Evolutionary conservation across 2,888 invertebrate genomes (phyloP).

Genomic region (Melieria omissa): DNA sequence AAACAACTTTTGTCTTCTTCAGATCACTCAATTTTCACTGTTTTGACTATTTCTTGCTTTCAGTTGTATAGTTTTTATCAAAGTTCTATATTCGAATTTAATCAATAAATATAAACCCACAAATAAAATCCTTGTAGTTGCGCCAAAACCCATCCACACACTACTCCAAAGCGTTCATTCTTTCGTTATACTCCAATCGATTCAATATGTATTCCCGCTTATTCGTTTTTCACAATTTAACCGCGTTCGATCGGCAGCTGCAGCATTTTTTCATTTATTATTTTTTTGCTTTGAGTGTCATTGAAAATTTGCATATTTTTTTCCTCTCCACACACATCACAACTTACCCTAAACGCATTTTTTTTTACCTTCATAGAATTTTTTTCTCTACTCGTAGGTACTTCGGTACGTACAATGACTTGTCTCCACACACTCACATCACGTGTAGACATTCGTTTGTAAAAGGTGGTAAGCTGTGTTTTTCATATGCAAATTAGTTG

Average conservation of each 20-base stretch:
- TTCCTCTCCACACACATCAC: slow-evolving; percentile 7
- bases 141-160: no score
- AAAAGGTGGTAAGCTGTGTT: slow-evolving; percentile 41
- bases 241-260: slow-evolving; percentile 5
- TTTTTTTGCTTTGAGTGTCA: slow-evolving; percentile 8
- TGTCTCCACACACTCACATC: slow-evolving; percentile 9
- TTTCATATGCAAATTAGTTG: slow-evolving; percentile 49
- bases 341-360: slow-evolving; percentile 19
- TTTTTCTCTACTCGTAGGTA: slow-evolving; percentile 12
- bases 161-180: no score
- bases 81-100: no score
- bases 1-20: no score
- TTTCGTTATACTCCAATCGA: no score
- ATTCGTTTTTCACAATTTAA: no score
- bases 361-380: background rate
- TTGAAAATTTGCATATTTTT: slow-evolving; percentile 34
- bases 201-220: no score
- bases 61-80: no score
- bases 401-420: background rate
- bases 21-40: no score
- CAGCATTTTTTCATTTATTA: background rate
- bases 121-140: no score
- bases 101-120: no score
- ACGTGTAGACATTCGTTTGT: background rate
- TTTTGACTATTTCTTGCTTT: no score